A percentile compares a stretch with the other conserved stretches of the same genome.
phyloP scores from a whole-genome alignment of 2,113 vertebrate genomes.

The Numida meleagris region DNA sequence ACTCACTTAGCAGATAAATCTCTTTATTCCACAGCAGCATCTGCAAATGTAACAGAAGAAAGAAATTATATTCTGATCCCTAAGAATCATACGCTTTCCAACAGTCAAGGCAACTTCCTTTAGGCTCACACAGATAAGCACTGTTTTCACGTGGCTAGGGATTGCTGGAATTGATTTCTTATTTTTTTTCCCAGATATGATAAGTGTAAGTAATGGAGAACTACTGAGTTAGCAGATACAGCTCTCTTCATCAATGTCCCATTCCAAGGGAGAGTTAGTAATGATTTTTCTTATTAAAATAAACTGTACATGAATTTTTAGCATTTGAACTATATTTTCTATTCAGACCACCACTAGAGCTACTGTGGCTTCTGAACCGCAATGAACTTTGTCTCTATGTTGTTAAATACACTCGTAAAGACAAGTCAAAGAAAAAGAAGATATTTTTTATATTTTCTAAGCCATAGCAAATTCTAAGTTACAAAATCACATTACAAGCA shows the following conservation, averaged over 20 bases:
- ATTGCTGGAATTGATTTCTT: constrained; percentile 28
- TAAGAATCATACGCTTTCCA: background rate
- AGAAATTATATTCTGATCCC: background rate
- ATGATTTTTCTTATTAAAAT: background rate
- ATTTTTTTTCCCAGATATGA: background rate
- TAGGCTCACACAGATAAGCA: background rate
- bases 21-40: background rate
- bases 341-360: background rate
- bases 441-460: background rate
- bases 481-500: background rate
- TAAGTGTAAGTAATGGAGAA: background rate
- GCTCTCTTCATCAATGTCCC: background rate
- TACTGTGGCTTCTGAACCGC: background rate
- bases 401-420: background rate
- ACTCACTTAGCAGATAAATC: background rate
- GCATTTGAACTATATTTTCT: background rate
- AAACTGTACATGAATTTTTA: background rate
- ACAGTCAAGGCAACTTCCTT: constrained; percentile 4
- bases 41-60: background rate
- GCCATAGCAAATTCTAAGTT: background rate
- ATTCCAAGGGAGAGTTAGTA: background rate
- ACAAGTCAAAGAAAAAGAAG: background rate
- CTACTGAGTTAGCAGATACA: background rate
- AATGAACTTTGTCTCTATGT: background rate
- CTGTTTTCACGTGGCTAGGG: background rate